These are phyloP conservation scores for Orgyia antiqua DNA, from an alignment of 2,888 invertebrate species.

Conservation along the genomic window DNA sequence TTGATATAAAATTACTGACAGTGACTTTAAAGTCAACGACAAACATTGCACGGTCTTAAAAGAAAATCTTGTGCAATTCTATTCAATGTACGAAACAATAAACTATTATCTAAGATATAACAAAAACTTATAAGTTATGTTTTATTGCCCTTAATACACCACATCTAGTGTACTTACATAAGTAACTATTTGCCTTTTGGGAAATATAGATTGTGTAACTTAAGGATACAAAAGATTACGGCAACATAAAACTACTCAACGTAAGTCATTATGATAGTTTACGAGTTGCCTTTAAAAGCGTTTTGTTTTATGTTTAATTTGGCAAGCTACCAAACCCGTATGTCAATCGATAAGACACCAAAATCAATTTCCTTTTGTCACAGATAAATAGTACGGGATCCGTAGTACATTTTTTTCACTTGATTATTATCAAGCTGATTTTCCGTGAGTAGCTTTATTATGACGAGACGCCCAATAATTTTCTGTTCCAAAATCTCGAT, in stretches of 20 bases:
- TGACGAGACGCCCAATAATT: too few species aligned
- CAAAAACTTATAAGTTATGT: conserved; percentile 15
- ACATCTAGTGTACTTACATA: neutral
- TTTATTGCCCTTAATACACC: conserved; percentile 8
- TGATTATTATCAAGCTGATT: too few species aligned
- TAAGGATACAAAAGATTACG: conserved; percentile 4
- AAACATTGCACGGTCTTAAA: conserved; percentile 10
- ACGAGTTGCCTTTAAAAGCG: conserved; percentile 10
- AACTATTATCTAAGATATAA: conserved; percentile 8
- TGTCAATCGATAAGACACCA: conserved; percentile 5
- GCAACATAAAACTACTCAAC: conserved; percentile 10
- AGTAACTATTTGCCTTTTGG: neutral
- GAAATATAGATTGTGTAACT: neutral
- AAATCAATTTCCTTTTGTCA: conserved; percentile 7
- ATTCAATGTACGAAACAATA: conserved; percentile 19
- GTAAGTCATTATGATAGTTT: conserved; percentile 10
- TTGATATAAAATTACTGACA: too few species aligned
- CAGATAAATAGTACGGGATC: too few species aligned
- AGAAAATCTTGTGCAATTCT: conserved; percentile 8
- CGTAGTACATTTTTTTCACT: too few species aligned
- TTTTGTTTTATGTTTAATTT: conserved; percentile 23
- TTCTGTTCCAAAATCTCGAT: too few species aligned
- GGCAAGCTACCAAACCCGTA: conserved; percentile 17
- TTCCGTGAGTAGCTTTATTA: too few species aligned
- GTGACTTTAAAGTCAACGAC: too few species aligned